phyloP scores from a whole-genome alignment of 1,140 invertebrate species.

The Panonychus citri region DNA sequence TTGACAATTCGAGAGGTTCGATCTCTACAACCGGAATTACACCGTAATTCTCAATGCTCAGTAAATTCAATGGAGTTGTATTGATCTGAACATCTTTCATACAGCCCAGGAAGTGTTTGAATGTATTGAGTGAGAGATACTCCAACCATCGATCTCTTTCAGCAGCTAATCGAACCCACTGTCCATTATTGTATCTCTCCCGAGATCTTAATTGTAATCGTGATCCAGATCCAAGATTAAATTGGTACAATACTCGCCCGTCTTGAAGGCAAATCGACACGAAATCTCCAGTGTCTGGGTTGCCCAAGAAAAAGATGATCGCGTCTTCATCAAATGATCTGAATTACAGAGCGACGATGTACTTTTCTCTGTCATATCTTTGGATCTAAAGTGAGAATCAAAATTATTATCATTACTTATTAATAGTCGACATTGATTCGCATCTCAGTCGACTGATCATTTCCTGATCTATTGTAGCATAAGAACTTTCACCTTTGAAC shows the following conservation, averaged over 20 bases:
- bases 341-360: constrained; percentile 53
- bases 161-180: constrained; percentile 49
- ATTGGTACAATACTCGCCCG: constrained; percentile 7
- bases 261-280: constrained; percentile 11
- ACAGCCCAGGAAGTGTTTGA: constrained; percentile 47
- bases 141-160: constrained; percentile 32
- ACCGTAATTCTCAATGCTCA: constrained; percentile 40
- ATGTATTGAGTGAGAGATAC: constrained; percentile 38
- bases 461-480: constrained; percentile 18
- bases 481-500: constrained; percentile 28
- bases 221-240: neutral
- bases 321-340: constrained; percentile 67
- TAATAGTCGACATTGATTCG: too few species aligned
- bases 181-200: constrained; percentile 48
- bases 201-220: neutral
- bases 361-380: constrained; percentile 42
- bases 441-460: too few species aligned
- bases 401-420: too few species aligned
- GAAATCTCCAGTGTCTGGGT: constrained; percentile 29
- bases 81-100: constrained; percentile 51
- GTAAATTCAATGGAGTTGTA: constrained; percentile 37
- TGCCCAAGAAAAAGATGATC: constrained; percentile 54
- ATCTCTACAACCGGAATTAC: constrained; percentile 46
- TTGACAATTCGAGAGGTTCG: constrained; percentile 38
- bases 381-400: too few species aligned